Conservation (phyloP, 2,888 invertebrate genomes). For the Stenotaenia linearis region DNA sequence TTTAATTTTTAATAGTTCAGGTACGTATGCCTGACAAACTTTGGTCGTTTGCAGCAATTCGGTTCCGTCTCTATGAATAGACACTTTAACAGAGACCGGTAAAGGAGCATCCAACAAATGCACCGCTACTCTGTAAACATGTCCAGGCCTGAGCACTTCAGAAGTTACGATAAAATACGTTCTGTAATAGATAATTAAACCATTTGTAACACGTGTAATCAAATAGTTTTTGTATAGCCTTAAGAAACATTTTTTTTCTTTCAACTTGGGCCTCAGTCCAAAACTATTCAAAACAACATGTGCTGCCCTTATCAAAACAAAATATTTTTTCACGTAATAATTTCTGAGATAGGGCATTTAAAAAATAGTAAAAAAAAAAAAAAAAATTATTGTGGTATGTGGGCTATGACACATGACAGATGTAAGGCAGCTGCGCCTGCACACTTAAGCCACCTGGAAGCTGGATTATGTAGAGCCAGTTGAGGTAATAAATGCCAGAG, state of each 20-base stretch:
- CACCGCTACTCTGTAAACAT: conserved; percentile 81
- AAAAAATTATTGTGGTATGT: conserved; percentile 1
- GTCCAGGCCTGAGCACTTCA: conserved; percentile 81
- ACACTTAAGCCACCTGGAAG: conserved; percentile 17
- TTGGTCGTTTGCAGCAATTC: conserved; percentile 78
- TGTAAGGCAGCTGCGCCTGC: not conserved
- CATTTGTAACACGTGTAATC: not conserved
- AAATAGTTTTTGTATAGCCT: not conserved
- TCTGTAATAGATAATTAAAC: conserved; percentile 52
- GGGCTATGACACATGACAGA: conserved; percentile 14
- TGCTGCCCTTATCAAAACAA: conserved; percentile 2
- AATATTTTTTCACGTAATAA: not conserved
- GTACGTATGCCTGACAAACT: conserved; percentile 75
- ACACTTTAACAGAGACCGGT: conserved; percentile 77
- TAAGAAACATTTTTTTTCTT: not conserved
- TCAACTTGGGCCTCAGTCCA: not conserved
- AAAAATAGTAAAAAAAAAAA: not conserved
- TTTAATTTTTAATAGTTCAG: conserved; percentile 82
- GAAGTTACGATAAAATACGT: conserved; percentile 91
- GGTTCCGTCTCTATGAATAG: conserved; percentile 82
- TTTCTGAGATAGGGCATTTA: not conserved
- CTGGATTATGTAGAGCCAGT: conserved; percentile 1
- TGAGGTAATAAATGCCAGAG: not conserved
- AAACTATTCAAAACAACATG: not conserved
- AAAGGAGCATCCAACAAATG: conserved; percentile 71